Evolutionary conservation across 2,113 vertebrate species (phyloP).

Genomic region (Pseudolaguvia tuberculata): DNA sequence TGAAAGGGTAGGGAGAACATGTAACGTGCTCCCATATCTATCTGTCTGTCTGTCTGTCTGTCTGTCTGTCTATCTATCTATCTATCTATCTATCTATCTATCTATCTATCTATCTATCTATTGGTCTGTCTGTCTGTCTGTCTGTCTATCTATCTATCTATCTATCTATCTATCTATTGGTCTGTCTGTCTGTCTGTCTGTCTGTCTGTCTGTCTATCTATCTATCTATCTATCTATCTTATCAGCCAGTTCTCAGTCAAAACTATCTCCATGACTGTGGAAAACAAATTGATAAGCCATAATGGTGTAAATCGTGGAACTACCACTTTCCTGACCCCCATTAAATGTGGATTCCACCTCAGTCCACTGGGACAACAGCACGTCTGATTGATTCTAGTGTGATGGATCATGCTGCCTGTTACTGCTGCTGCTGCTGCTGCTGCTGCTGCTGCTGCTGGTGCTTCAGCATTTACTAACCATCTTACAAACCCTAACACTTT

Average conservation of each 20-base stretch:
- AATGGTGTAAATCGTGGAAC: slow-evolving; percentile 23
- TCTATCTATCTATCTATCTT: background rate
- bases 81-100: too few relatives aligned
- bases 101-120: too few relatives aligned
- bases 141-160: too few relatives aligned
- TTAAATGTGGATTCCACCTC: slow-evolving; percentile 29
- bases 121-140: too few relatives aligned
- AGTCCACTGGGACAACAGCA: slow-evolving; percentile 1
- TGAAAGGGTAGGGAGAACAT: too few relatives aligned
- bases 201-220: too few relatives aligned
- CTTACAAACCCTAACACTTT: background rate
- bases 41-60: too few relatives aligned
- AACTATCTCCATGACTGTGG: background rate
- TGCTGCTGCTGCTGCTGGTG: too few relatives aligned
- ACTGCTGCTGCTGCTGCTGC: slow-evolving; percentile 13
- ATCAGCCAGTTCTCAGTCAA: background rate
- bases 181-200: too few relatives aligned
- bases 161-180: too few relatives aligned
- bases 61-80: too few relatives aligned
- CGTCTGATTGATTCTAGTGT: slow-evolving; percentile 40
- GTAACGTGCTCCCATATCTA: too few relatives aligned
- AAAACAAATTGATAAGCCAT: background rate
- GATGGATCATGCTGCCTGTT: slow-evolving; percentile 25
- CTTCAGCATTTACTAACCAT: background rate
- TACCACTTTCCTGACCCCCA: slow-evolving; percentile 39